Evolutionary conservation across 1,140 invertebrate species (phyloP), one percentile per base, ranked within the genome.

Genomic region (Saccostrea glomerata): DNA sequence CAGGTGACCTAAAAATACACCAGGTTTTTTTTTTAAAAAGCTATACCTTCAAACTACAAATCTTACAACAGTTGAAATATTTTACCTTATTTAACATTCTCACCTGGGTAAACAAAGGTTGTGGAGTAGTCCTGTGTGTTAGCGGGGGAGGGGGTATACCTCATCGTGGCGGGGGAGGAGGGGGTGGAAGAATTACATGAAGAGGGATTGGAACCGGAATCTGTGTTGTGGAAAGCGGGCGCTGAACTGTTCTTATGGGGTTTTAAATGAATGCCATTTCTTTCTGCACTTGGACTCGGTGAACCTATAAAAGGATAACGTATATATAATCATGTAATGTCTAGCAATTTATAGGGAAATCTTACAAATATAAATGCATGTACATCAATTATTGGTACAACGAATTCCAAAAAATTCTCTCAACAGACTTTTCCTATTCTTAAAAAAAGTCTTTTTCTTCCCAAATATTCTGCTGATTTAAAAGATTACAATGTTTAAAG

Each of bases 151-250:
- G 89, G 91, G n/a, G 93, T 92, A 63, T 92, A 92, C 6, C 92
- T 92, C n/a, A 92, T 92, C 82, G 92, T 93, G 63, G 82, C 60
- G 90, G 96, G 89, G 98, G 98, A 98, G 92, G 98, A 98, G 90
- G 98, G 98, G 88, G 98, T 98, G 89, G 98, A 99, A 94, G 98
- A 98, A 95, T 98, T 99, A 96, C 98, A 99, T 94, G 98, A 99
- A 0, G 70, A 77, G 73, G 98, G 99, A 94, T 98, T 98, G 87
- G 98, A 99, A 95, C 98, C 98, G 87, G 98, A 98, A 95, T 98
- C 97, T 66, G 96, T 97, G 73, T 94, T 92, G 87, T 93, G 93
- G 73, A 94, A 94, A 15, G 90, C 92, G 25, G 88, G 90, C 73
- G 92, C 90, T 12, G 86, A 89, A 40, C 63, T 86, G 55, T 63